Evolutionary conservation across 2,888 invertebrate species (phyloP).

Genomic region (Crematogaster levior): DNA sequence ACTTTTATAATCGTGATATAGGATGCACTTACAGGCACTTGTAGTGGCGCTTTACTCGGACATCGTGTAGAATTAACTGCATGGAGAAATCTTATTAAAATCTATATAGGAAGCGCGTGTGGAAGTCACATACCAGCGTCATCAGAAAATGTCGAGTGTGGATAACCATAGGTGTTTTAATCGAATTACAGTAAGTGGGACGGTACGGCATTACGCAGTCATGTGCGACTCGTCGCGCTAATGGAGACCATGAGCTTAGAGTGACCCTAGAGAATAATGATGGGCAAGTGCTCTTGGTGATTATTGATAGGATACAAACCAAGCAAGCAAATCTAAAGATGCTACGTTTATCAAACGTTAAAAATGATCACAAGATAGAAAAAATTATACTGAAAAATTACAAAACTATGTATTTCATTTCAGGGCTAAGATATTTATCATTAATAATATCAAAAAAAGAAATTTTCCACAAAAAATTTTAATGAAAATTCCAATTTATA

Average conservation of each 20-base stretch:
- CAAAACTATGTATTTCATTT: neutral
- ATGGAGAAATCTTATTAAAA: constrained; percentile 73
- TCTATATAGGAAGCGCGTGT: constrained; percentile 35
- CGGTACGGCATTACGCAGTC: constrained; percentile 72
- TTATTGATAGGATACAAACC: constrained; percentile 25
- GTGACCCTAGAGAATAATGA: constrained; percentile 60
- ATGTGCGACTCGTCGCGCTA: constrained; percentile 71
- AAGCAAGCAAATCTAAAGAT: neutral
- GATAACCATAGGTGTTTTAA: constrained; percentile 71
- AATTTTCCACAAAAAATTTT: neutral
- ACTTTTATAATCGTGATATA: constrained; percentile 14
- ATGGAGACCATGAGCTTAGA: constrained; percentile 74
- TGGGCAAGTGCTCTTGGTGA: constrained; percentile 19
- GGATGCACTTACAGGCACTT: constrained; percentile 64
- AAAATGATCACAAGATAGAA: neutral
- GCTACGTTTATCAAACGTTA: neutral
- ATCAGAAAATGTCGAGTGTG: constrained; percentile 54
- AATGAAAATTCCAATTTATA: neutral
- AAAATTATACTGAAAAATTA: neutral
- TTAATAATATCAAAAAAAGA: neutral
- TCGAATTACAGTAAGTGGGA: constrained; percentile 79
- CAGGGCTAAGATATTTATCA: neutral
- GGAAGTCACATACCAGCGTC: constrained; percentile 1
- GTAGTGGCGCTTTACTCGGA: constrained; percentile 56
- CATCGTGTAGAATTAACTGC: constrained; percentile 64